phyloP scores from a whole-genome alignment of 2,888 invertebrate species.

The Sarcophaga variegata region DNA sequence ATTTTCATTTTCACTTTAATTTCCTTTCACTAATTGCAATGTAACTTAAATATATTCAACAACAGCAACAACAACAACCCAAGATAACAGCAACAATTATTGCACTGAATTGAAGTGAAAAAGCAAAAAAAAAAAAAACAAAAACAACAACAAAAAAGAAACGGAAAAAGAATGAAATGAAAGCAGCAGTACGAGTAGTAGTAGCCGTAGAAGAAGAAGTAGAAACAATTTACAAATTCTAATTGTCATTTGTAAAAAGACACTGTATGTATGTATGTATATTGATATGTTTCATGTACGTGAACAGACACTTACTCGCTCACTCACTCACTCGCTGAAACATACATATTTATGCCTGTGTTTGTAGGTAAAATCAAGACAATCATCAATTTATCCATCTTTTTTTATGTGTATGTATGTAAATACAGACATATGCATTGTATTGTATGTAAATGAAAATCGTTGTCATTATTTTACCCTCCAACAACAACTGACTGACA shows the following conservation, averaged over 20 bases:
- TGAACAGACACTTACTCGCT: neutral
- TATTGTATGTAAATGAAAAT: constrained; percentile 39
- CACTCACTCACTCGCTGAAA: too few relatives aligned
- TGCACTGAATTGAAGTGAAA: neutral
- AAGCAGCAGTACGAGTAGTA: too few relatives aligned
- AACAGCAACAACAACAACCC: neutral
- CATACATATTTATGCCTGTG: neutral
- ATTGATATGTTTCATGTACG: constrained; percentile 15
- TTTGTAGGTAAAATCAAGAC: neutral
- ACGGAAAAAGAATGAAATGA: neutral
- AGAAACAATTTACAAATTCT: constrained; percentile 70
- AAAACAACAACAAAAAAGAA: neutral
- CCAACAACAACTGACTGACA: constrained; percentile 40
- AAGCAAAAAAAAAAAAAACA: neutral
- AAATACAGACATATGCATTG: neutral
- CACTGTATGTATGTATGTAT: constrained; percentile 20
- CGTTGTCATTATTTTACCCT: constrained; percentile 41
- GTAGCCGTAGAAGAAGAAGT: constrained; percentile 13
- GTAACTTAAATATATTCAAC: constrained; percentile 52
- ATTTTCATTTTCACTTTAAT: constrained; percentile 60
- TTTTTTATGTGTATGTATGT: constrained; percentile 27
- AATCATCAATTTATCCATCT: neutral
- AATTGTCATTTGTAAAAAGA: constrained; percentile 70
- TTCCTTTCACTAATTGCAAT: constrained; percentile 65
- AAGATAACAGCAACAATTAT: neutral